A percentile compares a stretch with the other conserved stretches of the same genome.
Evolutionary conservation across 2,113 vertebrate species (phyloP).

Genomic region (Corythornis vintsioides): DNA sequence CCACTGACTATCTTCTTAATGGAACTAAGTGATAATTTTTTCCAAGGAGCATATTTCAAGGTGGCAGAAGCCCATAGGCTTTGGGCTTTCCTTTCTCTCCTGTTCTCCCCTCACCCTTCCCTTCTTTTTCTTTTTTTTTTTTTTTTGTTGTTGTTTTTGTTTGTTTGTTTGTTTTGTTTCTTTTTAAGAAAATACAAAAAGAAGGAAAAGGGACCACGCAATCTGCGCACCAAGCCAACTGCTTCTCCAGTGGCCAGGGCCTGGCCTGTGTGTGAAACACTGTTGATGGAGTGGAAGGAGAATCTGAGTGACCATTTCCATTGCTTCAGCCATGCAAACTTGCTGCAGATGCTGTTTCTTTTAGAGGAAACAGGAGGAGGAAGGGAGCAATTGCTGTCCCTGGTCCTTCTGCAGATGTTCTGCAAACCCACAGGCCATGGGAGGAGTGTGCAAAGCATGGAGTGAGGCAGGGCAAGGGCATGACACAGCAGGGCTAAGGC

Average conservation of each 20-base stretch:
- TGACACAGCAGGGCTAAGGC: neutral
- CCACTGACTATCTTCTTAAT: neutral
- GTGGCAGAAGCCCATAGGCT: neutral
- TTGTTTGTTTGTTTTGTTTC: neutral
- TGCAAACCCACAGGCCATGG: neutral
- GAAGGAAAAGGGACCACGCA: fast-evolving
- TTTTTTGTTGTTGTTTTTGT: neutral
- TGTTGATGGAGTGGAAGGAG: neutral
- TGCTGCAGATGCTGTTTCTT: neutral
- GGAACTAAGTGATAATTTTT: neutral
- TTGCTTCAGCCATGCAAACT: neutral
- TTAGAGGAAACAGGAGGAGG: neutral
- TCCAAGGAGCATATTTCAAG: neutral
- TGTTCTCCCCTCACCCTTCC: neutral
- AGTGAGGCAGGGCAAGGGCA: neutral
- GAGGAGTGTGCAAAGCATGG: neutral
- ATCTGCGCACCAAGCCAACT: no score
- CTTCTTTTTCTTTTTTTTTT: neutral
- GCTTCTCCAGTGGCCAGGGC: neutral
- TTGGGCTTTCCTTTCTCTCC: neutral
- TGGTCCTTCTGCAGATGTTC: neutral
- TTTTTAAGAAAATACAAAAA: neutral
- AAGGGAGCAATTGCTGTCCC: neutral
- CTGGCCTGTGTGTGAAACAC: fast-evolving
- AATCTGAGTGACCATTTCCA: neutral